phyloP scores from a whole-genome alignment of 2,113 vertebrate species.

The Cryptomyrus ogoouensis region DNA sequence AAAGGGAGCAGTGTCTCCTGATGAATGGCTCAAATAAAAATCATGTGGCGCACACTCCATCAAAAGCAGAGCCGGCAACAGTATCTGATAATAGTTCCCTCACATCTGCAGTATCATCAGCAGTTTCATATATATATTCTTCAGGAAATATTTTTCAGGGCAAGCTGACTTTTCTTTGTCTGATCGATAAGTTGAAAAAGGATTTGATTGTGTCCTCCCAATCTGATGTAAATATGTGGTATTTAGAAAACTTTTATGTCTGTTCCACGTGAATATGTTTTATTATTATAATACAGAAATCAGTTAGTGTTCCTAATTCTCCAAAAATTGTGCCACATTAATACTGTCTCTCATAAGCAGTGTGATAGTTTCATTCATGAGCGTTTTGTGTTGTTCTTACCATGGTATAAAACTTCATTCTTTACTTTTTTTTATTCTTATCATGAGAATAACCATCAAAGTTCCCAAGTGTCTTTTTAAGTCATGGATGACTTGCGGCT shows the following conservation, averaged over 20 bases:
- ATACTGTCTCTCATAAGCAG: not conserved
- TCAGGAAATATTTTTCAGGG: not conserved
- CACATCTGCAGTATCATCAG: not conserved
- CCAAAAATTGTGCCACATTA: not conserved
- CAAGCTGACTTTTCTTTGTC: not conserved
- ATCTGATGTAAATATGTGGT: constrained; percentile 41
- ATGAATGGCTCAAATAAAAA: not conserved
- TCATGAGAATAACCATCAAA: not conserved
- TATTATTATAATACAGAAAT: not conserved
- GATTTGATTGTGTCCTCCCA: constrained; percentile 39
- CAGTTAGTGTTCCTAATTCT: not conserved
- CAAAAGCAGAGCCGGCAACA: not conserved
- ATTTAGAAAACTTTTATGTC: not conserved
- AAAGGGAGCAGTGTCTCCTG: not conserved
- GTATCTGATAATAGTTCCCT: not conserved
- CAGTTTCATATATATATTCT: not conserved
- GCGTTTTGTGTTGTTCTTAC: not conserved
- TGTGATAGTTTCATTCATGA: not conserved
- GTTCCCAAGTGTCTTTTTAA: not conserved
- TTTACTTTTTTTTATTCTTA: not conserved
- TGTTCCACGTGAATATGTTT: not conserved
- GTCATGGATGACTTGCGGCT: not conserved
- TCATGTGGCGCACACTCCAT: not conserved
- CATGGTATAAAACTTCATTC: not conserved
- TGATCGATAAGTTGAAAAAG: not conserved